A percentile compares a stretch with the other conserved stretches of the same genome.
These are phyloP conservation scores for Myiozetetes cayanensis DNA, from an alignment of 2,113 vertebrate genomes.

Conservation along the genomic window DNA sequence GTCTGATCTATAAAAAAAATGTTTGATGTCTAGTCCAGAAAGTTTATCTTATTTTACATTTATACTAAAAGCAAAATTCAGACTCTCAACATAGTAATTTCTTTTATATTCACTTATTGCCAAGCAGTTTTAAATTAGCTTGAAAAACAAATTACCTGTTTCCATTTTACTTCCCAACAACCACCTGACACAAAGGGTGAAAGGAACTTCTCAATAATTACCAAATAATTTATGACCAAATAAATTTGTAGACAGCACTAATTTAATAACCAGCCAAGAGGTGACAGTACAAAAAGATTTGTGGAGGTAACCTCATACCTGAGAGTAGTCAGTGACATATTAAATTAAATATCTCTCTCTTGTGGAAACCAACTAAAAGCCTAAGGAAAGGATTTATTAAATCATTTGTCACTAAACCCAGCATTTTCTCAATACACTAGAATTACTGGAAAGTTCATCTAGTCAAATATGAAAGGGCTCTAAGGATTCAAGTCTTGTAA, in stretches of 20 bases:
- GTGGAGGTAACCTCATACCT: slow-evolving; percentile 7
- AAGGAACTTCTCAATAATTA: slow-evolving; percentile 9
- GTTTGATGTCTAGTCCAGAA: not conserved
- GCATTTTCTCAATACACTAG: not conserved
- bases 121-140: not conserved
- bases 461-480: not conserved
- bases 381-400: slow-evolving; percentile 45
- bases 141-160: not conserved
- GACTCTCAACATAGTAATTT: not conserved
- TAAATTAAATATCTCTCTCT: slow-evolving; percentile 8
- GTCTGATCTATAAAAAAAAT: not conserved
- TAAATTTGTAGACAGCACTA: slow-evolving; percentile 5
- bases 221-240: slow-evolving; percentile 21
- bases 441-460: not conserved
- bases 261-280: slow-evolving; percentile 26
- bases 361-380: not conserved
- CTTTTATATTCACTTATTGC: not conserved
- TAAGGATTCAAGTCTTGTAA: not conserved
- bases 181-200: not conserved
- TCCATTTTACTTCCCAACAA: not conserved
- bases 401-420: slow-evolving; percentile 5
- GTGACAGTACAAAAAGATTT: slow-evolving; percentile 24
- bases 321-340: not conserved
- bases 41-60: not conserved
- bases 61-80: not conserved